Percentiles rank a stretch among this genome's conserved stretches.
Evolutionary conservation across 2,797 vertebrate species (phyloP).

Genomic region (Zalophus californianus): DNA sequence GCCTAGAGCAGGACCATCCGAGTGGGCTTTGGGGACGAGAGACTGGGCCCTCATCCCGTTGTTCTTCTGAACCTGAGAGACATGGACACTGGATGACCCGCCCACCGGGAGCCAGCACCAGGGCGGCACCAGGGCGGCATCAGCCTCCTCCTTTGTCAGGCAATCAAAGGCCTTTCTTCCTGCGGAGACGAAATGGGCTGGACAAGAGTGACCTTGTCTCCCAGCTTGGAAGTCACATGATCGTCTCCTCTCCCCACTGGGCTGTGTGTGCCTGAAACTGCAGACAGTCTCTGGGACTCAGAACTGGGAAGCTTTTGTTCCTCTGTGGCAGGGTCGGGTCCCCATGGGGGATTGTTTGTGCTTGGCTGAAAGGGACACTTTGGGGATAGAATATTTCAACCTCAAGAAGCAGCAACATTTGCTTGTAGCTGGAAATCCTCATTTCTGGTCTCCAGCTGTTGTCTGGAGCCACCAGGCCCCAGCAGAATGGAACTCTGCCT

Average conservation of each 20-base stretch:
- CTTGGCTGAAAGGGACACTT: slow-evolving; percentile 65
- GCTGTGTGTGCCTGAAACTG: slow-evolving; percentile 44
- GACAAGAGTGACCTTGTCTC: slow-evolving; percentile 76
- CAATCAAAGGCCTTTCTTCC: slow-evolving; percentile 55
- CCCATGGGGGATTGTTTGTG: slow-evolving; percentile 64
- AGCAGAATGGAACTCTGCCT: neutral
- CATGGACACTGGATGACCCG: rapidly evolving
- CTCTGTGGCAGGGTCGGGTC: neutral
- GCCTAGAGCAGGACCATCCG: neutral
- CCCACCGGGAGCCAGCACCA: neutral
- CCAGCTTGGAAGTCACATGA: slow-evolving; percentile 68
- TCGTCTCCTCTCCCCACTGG: slow-evolving; percentile 21
- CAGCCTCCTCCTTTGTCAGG: slow-evolving; percentile 38
- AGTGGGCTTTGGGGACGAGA: neutral
- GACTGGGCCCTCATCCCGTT: neutral
- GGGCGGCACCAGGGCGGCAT: neutral
- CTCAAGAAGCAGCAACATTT: slow-evolving; percentile 60
- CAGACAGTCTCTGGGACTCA: slow-evolving; percentile 43
- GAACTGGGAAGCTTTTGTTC: slow-evolving; percentile 76
- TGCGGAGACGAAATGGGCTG: slow-evolving; percentile 4
- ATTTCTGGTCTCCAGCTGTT: slow-evolving; percentile 73
- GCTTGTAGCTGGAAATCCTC: slow-evolving; percentile 63
- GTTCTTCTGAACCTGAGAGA: neutral
- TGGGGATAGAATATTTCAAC: slow-evolving; percentile 43
- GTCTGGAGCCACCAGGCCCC: slow-evolving; percentile 44